A percentile compares a stretch with the other conserved stretches of the same genome.
These are phyloP conservation scores for Chorisops tibialis DNA, from an alignment of 2,888 invertebrate genomes.

Conservation along the genomic window DNA sequence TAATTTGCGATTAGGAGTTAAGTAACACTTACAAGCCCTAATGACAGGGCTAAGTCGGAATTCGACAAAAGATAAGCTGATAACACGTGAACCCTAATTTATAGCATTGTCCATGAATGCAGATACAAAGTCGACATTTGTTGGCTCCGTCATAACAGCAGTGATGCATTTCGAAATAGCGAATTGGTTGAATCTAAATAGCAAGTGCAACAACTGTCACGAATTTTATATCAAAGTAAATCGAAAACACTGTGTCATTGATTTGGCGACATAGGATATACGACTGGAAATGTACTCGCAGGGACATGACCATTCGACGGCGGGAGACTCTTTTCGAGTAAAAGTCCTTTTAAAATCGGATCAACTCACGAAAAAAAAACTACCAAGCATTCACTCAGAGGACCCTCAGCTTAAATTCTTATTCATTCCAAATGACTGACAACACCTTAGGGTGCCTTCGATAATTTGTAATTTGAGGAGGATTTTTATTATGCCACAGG, in stretches of 20 bases:
- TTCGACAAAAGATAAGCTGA: slow-evolving; percentile 8
- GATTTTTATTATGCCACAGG: slow-evolving; percentile 43
- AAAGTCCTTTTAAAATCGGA: slow-evolving; percentile 13
- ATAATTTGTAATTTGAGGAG: slow-evolving; percentile 42
- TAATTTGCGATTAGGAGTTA: not conserved
- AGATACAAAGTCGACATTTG: slow-evolving; percentile 16
- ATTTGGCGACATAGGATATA: not conserved
- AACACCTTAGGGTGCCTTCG: slow-evolving; percentile 52
- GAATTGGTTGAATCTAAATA: slow-evolving; percentile 19
- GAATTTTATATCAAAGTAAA: slow-evolving; percentile 26
- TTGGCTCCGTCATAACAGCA: not conserved
- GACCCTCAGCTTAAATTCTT: slow-evolving; percentile 34
- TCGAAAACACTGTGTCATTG: not conserved
- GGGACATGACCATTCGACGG: slow-evolving; percentile 14
- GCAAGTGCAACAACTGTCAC: slow-evolving; percentile 29
- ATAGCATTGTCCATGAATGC: not conserved
- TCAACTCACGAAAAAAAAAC: slow-evolving; percentile 8
- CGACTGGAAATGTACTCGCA: not conserved
- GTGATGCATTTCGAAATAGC: not conserved
- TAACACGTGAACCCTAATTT: not conserved
- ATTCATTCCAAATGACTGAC: slow-evolving; percentile 51
- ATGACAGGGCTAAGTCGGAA: slow-evolving; percentile 9
- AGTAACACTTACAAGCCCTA: slow-evolving; percentile 11
- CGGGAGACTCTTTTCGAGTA: not conserved
- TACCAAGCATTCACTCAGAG: not conserved